Evolutionary conservation across 2,113 vertebrate genomes (phyloP).

Genomic region (Symphodus melops): DNA sequence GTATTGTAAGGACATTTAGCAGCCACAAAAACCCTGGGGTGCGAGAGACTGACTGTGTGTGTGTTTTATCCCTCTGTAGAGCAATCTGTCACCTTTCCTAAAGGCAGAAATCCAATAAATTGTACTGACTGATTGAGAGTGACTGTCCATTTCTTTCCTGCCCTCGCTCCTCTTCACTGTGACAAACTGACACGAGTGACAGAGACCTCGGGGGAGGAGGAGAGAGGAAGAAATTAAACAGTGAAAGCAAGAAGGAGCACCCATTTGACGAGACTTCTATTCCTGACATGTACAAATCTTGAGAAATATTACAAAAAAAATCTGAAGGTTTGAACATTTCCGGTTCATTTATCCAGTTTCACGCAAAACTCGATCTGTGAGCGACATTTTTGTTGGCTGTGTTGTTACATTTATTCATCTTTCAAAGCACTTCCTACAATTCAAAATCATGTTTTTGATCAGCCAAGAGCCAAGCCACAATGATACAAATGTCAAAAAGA

Average conservation of each 20-base stretch:
- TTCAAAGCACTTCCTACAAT: too few relatives aligned
- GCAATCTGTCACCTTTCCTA: conserved; percentile 56
- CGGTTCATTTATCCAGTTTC: too few relatives aligned
- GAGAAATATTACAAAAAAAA: too few relatives aligned
- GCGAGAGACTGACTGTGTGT: conserved; percentile 9
- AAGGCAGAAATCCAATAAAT: conserved; percentile 62
- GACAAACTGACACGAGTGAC: conserved; percentile 58
- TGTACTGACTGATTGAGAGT: conserved; percentile 56
- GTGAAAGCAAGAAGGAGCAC: neutral
- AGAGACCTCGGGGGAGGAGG: conserved; percentile 35
- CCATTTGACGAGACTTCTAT: neutral
- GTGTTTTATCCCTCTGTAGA: neutral
- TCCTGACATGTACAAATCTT: too few relatives aligned
- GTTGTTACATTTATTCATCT: too few relatives aligned
- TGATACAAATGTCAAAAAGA: too few relatives aligned
- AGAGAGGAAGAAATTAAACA: neutral
- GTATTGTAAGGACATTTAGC: conserved; percentile 16
- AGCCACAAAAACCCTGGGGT: conserved; percentile 33
- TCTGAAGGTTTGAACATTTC: too few relatives aligned
- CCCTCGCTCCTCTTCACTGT: conserved; percentile 29
- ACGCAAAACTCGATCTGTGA: too few relatives aligned
- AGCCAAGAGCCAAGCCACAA: too few relatives aligned
- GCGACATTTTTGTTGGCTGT: too few relatives aligned
- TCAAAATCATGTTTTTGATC: too few relatives aligned
- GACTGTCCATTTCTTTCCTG: conserved; percentile 56